These are phyloP conservation scores for Parauchenoglanis ngamensis DNA, from an alignment of 2,797 vertebrate genomes.

Conservation along the genomic window DNA sequence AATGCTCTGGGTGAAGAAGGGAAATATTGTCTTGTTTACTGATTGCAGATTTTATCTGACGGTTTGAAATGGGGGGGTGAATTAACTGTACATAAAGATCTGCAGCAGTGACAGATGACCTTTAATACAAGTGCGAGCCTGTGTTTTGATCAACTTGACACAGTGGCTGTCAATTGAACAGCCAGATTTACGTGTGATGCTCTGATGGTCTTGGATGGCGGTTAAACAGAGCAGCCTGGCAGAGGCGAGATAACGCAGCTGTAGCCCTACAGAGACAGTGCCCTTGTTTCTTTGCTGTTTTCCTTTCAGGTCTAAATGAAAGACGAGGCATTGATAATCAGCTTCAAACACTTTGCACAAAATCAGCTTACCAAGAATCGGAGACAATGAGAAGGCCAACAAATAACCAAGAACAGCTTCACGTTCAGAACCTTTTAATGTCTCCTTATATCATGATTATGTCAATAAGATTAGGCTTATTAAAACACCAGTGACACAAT, in stretches of 20 bases:
- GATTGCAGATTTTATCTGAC: slow-evolving; percentile 17
- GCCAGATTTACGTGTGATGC: slow-evolving; percentile 46
- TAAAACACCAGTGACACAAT: background rate
- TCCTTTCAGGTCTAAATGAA: slow-evolving; percentile 47
- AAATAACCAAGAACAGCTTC: background rate
- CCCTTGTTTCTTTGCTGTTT: slow-evolving; percentile 45
- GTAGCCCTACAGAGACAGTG: slow-evolving; percentile 43
- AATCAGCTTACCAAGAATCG: slow-evolving; percentile 23
- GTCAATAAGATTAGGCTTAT: slow-evolving; percentile 30
- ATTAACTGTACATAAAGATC: slow-evolving; percentile 35
- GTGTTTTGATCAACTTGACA: slow-evolving; percentile 38
- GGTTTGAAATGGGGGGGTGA: slow-evolving; percentile 16
- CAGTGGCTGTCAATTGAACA: slow-evolving; percentile 37
- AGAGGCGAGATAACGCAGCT: slow-evolving; percentile 51
- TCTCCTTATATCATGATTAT: slow-evolving; percentile 18
- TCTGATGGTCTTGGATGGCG: slow-evolving; percentile 41
- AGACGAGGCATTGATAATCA: slow-evolving; percentile 33
- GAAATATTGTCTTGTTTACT: slow-evolving; percentile 15
- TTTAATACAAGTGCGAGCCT: slow-evolving; percentile 41
- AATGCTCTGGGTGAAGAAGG: background rate
- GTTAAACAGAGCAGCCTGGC: slow-evolving; percentile 46
- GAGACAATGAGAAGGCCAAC: slow-evolving; percentile 20
- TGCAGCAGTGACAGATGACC: slow-evolving; percentile 30
- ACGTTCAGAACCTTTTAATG: background rate
- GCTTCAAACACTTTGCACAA: slow-evolving; percentile 31